A percentile compares a stretch with the other conserved stretches of the same genome.
Conservation (phyloP, 2,888 invertebrate species). For the Andricus curvator region DNA sequence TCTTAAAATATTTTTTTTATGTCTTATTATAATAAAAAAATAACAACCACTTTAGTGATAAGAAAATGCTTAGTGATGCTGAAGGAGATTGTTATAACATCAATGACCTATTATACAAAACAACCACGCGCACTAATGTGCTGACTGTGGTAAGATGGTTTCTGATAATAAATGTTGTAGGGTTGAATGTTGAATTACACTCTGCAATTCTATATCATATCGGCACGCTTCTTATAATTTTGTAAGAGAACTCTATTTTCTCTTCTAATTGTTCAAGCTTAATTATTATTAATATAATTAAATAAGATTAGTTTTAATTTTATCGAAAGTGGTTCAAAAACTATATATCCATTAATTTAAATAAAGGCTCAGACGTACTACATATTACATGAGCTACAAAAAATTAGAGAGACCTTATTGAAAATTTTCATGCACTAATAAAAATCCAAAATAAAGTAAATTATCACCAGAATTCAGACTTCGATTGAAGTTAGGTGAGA, state of each 20-base stretch:
- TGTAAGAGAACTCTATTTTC: background rate
- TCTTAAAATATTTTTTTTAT: too few relatives aligned
- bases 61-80: too few relatives aligned
- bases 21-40: too few relatives aligned
- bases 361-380: too few relatives aligned
- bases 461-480: background rate
- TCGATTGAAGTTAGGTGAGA: background rate
- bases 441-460: background rate
- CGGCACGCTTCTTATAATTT: background rate
- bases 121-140: background rate
- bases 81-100: too few relatives aligned
- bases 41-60: too few relatives aligned
- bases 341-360: too few relatives aligned
- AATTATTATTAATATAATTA: background rate
- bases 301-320: too few relatives aligned
- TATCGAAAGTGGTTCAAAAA: background rate
- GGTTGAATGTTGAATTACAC: background rate
- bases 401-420: too few relatives aligned
- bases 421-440: background rate
- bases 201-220: background rate
- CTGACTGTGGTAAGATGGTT: background rate
- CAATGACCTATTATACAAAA: background rate
- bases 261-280: background rate
- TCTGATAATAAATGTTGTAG: background rate
- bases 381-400: background rate